Conservation (phyloP, 1,140 invertebrate genomes). For the Brachionus angularis region DNA sequence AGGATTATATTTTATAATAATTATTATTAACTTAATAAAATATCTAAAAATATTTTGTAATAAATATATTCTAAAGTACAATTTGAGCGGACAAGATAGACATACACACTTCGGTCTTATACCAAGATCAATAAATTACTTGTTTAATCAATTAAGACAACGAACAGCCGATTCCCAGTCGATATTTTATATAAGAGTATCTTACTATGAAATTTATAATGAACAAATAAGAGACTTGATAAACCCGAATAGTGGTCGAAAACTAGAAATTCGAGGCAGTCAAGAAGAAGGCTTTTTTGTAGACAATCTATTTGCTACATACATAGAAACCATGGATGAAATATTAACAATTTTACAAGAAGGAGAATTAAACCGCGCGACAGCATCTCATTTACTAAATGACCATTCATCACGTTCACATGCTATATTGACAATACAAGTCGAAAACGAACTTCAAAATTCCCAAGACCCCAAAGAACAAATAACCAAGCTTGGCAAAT, state of each 20-base stretch:
- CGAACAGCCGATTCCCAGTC: constrained; percentile 47
- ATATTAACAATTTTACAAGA: constrained; percentile 86
- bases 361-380: constrained; percentile 63
- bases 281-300: constrained; percentile 90
- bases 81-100: constrained; percentile 7
- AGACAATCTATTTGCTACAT: constrained; percentile 87
- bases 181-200: constrained; percentile 50
- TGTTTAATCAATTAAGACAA: constrained; percentile 49
- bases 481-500: constrained; percentile 56
- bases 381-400: constrained; percentile 54
- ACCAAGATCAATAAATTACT: constrained; percentile 54
- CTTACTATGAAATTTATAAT: constrained; percentile 59
- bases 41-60: too few species aligned
- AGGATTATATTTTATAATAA: neutral
- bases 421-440: constrained; percentile 55
- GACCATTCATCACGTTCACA: constrained; percentile 57
- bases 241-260: constrained; percentile 68
- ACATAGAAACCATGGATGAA: constrained; percentile 88
- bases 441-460: constrained; percentile 57
- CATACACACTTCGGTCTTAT: constrained; percentile 49
- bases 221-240: constrained; percentile 79
- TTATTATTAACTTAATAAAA: neutral
- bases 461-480: constrained; percentile 65
- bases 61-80: too few species aligned
- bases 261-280: constrained; percentile 79